Conservation (phyloP, 2,113 vertebrate genomes). For the Hymenochirus boettgeri region DNA sequence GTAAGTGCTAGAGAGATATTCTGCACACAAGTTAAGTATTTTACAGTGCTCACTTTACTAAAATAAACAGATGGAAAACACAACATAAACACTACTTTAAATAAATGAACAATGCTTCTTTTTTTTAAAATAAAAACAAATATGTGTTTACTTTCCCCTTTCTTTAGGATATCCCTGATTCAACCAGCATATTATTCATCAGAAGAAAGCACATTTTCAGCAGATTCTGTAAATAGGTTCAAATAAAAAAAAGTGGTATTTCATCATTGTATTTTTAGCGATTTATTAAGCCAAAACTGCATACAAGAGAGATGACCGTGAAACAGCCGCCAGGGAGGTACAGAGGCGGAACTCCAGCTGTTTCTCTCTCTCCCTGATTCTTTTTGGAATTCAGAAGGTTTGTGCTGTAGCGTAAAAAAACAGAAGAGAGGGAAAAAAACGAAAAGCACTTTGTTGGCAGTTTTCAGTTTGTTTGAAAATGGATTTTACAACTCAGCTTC, state of each 20-base stretch:
- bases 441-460: slow-evolving; percentile 43
- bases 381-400: slow-evolving; percentile 25
- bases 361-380: slow-evolving; percentile 47
- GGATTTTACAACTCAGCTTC: slow-evolving; percentile 37
- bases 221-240: slow-evolving; percentile 29
- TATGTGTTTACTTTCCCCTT: neutral
- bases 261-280: slow-evolving; percentile 51
- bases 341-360: slow-evolving; percentile 47
- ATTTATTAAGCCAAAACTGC: slow-evolving; percentile 49
- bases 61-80: too few species aligned
- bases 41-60: too few species aligned
- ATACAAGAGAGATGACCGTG: slow-evolving; percentile 44
- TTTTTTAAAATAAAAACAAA: too few species aligned
- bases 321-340: slow-evolving; percentile 24
- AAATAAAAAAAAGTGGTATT: slow-evolving; percentile 42
- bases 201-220: slow-evolving; percentile 35
- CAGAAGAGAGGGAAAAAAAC: too few species aligned
- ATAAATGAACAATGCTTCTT: too few species aligned
- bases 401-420: slow-evolving; percentile 37
- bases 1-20: too few species aligned
- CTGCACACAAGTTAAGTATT: too few species aligned
- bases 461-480: slow-evolving; percentile 41
- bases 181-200: neutral
- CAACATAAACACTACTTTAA: too few species aligned
- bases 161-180: slow-evolving; percentile 23